Evolutionary conservation across 2,113 vertebrate species (phyloP).

Genomic region (Globicephala melas): DNA sequence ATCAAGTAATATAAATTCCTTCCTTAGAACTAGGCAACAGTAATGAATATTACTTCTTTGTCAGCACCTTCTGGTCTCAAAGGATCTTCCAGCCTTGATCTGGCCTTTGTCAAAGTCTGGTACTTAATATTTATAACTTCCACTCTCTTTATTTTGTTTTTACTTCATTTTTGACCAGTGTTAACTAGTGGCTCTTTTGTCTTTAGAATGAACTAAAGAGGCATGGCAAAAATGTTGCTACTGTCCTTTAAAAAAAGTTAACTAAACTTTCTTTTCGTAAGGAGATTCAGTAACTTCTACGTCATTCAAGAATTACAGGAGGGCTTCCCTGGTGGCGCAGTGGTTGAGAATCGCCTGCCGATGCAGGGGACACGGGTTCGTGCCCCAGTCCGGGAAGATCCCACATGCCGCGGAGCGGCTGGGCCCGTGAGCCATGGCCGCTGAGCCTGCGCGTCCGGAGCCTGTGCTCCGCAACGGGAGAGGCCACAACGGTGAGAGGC

Average conservation of each 20-base stretch:
- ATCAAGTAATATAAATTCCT: neutral
- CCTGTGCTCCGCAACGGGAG: too few relatives aligned
- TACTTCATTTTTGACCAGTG: neutral
- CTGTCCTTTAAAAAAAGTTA: neutral
- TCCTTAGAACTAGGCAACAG: neutral
- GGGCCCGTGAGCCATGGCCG: too few relatives aligned
- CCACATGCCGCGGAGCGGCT: too few relatives aligned
- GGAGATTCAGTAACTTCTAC: neutral
- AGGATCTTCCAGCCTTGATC: neutral
- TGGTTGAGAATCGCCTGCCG: too few relatives aligned
- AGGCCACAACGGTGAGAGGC: too few relatives aligned
- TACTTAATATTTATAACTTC: neutral
- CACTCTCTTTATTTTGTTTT: neutral
- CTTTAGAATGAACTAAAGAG: neutral
- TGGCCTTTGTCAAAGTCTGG: neutral
- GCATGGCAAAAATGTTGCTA: neutral
- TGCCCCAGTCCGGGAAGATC: too few relatives aligned
- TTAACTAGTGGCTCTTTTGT: neutral
- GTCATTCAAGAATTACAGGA: neutral
- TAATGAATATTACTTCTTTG: neutral
- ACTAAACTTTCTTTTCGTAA: neutral
- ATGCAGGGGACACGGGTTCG: too few relatives aligned
- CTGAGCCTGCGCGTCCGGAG: too few relatives aligned
- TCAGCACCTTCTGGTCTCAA: neutral
- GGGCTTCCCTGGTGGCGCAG: too few relatives aligned